phyloP scores from a whole-genome alignment of 2,888 invertebrate genomes.

The Cylindroiulus punctatus region DNA sequence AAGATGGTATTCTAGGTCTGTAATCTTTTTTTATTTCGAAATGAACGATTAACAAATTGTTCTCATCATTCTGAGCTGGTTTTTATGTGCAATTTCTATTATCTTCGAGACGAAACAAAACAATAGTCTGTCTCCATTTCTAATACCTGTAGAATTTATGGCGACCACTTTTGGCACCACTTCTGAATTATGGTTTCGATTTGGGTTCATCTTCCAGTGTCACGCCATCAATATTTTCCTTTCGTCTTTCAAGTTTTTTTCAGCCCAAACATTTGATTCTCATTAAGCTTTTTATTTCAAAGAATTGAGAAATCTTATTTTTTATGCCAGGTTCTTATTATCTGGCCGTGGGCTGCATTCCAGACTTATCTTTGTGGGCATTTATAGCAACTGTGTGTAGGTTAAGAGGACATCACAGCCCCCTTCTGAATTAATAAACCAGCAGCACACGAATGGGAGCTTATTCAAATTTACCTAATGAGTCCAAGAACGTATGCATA shows the following conservation, averaged over 20 bases:
- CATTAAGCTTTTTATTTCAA: not conserved
- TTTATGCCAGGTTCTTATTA: not conserved
- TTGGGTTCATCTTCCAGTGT: not conserved
- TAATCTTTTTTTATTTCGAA: no score
- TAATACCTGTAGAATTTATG: not conserved
- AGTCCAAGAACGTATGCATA: not conserved
- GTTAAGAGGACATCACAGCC: slow-evolving; percentile 8
- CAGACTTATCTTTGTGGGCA: not conserved
- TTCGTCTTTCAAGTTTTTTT: not conserved
- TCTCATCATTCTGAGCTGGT: not conserved
- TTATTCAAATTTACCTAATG: slow-evolving; percentile 24
- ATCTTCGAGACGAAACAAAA: not conserved
- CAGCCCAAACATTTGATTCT: not conserved
- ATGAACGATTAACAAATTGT: not conserved
- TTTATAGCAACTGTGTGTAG: slow-evolving; percentile 15
- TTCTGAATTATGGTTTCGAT: not conserved
- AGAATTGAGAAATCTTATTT: slow-evolving; percentile 20
- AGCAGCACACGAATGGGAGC: not conserved
- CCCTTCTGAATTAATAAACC: not conserved
- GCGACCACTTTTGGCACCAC: not conserved
- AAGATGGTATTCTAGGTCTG: no score
- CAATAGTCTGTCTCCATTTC: not conserved
- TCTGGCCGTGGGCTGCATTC: slow-evolving; percentile 5
- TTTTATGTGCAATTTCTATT: not conserved
- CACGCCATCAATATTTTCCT: slow-evolving; percentile 1